These are phyloP conservation scores for Danaus chrysippus DNA, from an alignment of 2,888 invertebrate genomes.

Conservation along the genomic window DNA sequence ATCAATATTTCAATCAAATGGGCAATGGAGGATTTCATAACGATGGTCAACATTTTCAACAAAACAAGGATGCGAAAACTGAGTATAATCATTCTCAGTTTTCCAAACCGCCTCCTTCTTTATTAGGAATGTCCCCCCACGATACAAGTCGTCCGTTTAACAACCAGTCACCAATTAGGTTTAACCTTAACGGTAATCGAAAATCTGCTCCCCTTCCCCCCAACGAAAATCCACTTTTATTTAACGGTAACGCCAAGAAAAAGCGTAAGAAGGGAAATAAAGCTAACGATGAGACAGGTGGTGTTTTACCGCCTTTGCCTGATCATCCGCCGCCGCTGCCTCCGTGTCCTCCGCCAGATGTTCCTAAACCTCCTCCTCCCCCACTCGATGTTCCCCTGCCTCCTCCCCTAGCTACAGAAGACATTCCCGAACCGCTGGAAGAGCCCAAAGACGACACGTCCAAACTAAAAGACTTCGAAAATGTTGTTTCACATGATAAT, in stretches of 20 bases:
- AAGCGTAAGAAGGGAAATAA: slow-evolving; percentile 85
- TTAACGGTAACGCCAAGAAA: slow-evolving; percentile 81
- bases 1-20: slow-evolving; percentile 69
- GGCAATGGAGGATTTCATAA: slow-evolving; percentile 45
- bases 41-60: slow-evolving; percentile 56
- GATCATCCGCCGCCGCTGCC: slow-evolving; percentile 75
- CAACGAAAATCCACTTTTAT: slow-evolving; percentile 65
- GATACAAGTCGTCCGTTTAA: slow-evolving; percentile 66
- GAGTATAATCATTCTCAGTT: slow-evolving; percentile 54
- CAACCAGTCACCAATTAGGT: slow-evolving; percentile 69
- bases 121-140: slow-evolving; percentile 69
- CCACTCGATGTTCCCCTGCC: slow-evolving; percentile 63
- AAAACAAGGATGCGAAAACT: slow-evolving; percentile 50
- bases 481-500: slow-evolving; percentile 48
- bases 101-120: slow-evolving; percentile 60
- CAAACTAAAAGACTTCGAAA: slow-evolving; percentile 39
- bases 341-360: slow-evolving; percentile 72
- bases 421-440: slow-evolving; percentile 62
- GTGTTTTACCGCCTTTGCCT: slow-evolving; percentile 75
- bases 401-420: slow-evolving; percentile 67
- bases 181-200: slow-evolving; percentile 65
- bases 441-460: slow-evolving; percentile 39
- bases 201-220: slow-evolving; percentile 61
- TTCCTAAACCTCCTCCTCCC: slow-evolving; percentile 58
- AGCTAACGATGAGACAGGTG: slow-evolving; percentile 66